Evolutionary conservation across 2,113 vertebrate species (phyloP), one percentile per base, ranked within the genome.

Genomic region (Callocephalon fimbriatum): DNA sequence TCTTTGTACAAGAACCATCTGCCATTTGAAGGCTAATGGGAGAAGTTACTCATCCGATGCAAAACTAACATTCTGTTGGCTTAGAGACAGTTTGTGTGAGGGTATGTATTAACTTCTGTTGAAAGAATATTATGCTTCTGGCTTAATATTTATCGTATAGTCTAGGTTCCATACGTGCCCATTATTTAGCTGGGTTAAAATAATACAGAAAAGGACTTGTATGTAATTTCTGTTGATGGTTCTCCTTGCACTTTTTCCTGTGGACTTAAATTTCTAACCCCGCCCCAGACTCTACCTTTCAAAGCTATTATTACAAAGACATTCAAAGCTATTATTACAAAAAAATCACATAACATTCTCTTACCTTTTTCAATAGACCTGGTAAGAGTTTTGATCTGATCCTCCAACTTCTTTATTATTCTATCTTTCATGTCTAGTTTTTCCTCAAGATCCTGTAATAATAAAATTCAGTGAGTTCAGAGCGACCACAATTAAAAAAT

Each of bases 401-500:
- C 98, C 94, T 98, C 98, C 32, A 99, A 97, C 94, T 98, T 99
- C 95, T 98, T 99, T 96, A 99, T 99, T 77, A 99, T 92, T 97
- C 99, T 98, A 51, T 99, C 98, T 89, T 99, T 99, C 97, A 99
- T 98, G 88, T 99, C 99, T 12, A 99, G 96, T 85, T 98, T 98
- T 97, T 99, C 99, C 71, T 99, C 99, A 92, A 99, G 99, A 95
- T 99, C 99, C 99, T 99, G 89, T 23, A 93, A 94, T 61, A 86
- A 92, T 32, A 7, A 62, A 95, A 72, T 21, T 25, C 61, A 77
- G 32, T 51, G 27, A 86, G 29, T 65, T 94, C n/a, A 94, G 35
- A 93, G 32, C 37, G 58, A 80, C 12, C 10, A 42, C 11, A 86
- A 68, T 70, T 35, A 25, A 82, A 88, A 86, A 40, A 42, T 6